Conservation (phyloP, 2,888 invertebrate species). For the Apamea monoglypha region DNA sequence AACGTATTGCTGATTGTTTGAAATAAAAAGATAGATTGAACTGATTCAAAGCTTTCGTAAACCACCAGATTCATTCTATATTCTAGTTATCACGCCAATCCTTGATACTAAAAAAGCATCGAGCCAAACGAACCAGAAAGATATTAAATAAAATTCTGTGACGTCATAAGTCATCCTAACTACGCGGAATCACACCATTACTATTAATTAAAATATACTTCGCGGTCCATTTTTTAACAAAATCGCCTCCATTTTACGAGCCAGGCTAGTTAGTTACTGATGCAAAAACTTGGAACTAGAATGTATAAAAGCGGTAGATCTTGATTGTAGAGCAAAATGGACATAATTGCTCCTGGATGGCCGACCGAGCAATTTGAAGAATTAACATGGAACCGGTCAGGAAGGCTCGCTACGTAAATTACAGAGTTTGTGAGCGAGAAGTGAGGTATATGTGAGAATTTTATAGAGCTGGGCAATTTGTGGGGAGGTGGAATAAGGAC, state of each 20-base stretch:
- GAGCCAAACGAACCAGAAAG: neutral
- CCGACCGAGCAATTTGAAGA: constrained; percentile 55
- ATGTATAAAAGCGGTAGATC: constrained; percentile 62
- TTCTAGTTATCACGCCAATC: too few species aligned
- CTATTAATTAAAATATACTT: constrained; percentile 43
- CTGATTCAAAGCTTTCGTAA: neutral
- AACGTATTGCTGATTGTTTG: neutral
- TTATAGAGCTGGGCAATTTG: constrained; percentile 36
- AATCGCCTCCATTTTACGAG: constrained; percentile 47
- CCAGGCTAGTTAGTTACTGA: constrained; percentile 19
- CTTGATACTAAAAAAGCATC: neutral
- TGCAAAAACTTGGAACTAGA: constrained; percentile 58
- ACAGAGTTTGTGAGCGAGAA: constrained; percentile 48
- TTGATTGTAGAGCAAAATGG: constrained; percentile 62
- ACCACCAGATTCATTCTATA: neutral
- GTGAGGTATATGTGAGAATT: constrained; percentile 25
- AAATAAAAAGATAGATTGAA: neutral
- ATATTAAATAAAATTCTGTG: neutral
- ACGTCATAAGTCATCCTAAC: neutral
- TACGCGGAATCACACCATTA: constrained; percentile 29
- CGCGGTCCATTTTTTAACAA: constrained; percentile 31
- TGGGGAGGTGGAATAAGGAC: neutral
- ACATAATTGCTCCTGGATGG: constrained; percentile 61
- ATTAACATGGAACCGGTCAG: constrained; percentile 59
- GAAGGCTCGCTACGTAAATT: constrained; percentile 45